Evolutionary conservation across 2,888 invertebrate species (phyloP), one percentile per base, ranked within the genome.

Genomic region (Apomyelois bistriatella): DNA sequence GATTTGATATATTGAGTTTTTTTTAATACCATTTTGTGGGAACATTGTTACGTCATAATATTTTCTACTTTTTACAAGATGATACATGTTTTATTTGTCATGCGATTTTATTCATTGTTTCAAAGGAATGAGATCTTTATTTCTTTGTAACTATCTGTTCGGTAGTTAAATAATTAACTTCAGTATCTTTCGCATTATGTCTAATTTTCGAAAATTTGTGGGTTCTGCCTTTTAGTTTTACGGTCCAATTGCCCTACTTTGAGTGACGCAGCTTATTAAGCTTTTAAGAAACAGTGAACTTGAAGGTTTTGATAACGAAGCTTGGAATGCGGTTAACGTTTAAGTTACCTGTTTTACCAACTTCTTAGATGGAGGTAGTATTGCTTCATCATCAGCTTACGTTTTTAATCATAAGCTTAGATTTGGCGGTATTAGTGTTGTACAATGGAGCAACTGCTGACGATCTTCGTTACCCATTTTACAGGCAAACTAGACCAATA

Each of bases 1-100:
- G 58, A 53, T 56, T 57, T 62, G 68, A 62, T 65, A 62, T 61
- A 57, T 62, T 61, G 59, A 61, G 59, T 66, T 65, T 67, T 62
- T 67, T 62, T 63, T 53, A 57, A 64, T 58, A 64, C 55, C 54
- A 50, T 59, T 46, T 61, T 60, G 58, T 59, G 58, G 46, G 55
- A 53, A 54, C 47, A 36, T 15, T 7, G 30, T 12, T 28, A 37
- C 54, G 61, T 61, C 41, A 42, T 52, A 54, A 57, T 53, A 54
- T 54, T 57, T n/a, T 57, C 54, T 52, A 53, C 38, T 54, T 52
- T 54, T 56, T 56, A 43, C 32, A 53, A 35, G 28, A 49, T 38
- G 49, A 49, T 28, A 15, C 40, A 49, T 5, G 17, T 13, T 40
- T 10, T 22, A 32, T 46, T 15, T 9, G 6, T 16, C n/a, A 35